Percentiles rank a stretch among this genome's conserved stretches.
Conservation (phyloP, 2,888 invertebrate species). For the Conus canariensis region DNA sequence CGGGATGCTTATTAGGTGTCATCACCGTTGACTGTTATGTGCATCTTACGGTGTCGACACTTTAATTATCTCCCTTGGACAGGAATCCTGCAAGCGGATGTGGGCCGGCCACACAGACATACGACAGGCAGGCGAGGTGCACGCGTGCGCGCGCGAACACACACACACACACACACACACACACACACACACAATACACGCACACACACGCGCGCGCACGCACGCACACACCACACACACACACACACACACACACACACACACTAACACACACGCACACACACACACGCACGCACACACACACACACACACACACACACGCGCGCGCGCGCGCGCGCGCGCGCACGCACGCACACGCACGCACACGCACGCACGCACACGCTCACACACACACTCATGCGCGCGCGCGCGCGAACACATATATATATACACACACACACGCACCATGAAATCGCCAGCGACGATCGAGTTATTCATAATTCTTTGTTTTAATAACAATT, state of each 20-base stretch:
- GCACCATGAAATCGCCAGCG: too few species aligned
- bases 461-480: too few species aligned
- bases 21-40: too few species aligned
- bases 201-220: slow-evolving; percentile 7
- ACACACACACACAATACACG: slow-evolving; percentile 23
- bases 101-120: too few species aligned
- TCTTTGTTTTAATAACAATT: too few species aligned
- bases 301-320: slow-evolving; percentile 23
- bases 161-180: slow-evolving; percentile 26
- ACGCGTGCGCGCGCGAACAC: neutral
- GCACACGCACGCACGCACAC: neutral
- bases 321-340: neutral
- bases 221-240: slow-evolving; percentile 12
- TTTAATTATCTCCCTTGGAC: too few species aligned
- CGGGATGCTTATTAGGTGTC: too few species aligned
- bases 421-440: too few species aligned
- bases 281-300: slow-evolving; percentile 23
- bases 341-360: neutral
- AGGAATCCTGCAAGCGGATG: too few species aligned
- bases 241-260: neutral
- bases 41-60: too few species aligned
- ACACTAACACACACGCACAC: neutral
- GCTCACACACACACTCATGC: neutral
- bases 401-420: too few species aligned
- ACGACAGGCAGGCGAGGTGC: too few species aligned